phyloP scores from a whole-genome alignment of 2,113 vertebrate genomes.

The Pluvialis apricaria region DNA sequence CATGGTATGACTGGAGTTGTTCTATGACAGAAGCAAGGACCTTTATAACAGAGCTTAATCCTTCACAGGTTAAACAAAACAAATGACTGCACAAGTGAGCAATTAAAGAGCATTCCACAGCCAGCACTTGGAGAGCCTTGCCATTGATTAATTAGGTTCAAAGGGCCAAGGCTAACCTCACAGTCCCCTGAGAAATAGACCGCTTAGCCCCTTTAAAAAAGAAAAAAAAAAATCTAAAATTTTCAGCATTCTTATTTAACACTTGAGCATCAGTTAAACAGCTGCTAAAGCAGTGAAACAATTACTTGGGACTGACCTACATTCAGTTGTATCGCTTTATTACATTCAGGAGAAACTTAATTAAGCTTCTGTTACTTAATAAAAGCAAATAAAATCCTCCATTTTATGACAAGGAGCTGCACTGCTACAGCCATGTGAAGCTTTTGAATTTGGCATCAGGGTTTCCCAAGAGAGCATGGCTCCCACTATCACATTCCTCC shows the following conservation, averaged over 20 bases:
- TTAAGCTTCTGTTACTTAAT: constrained; percentile 56
- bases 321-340: constrained; percentile 29
- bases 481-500: background rate
- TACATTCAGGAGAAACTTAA: constrained; percentile 47
- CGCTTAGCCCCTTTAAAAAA: constrained; percentile 19
- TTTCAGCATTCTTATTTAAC: constrained; percentile 33
- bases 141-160: constrained; percentile 60
- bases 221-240: background rate
- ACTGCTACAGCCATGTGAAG: background rate
- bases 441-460: background rate
- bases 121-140: background rate
- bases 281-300: constrained; percentile 26
- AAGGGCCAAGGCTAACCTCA: constrained; percentile 31
- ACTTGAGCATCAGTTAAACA: constrained; percentile 29
- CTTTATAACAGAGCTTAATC: background rate
- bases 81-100: constrained; percentile 52
- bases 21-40: background rate
- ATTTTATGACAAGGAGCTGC: background rate
- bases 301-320: constrained; percentile 44
- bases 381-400: constrained; percentile 33
- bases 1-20: background rate
- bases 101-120: constrained; percentile 50
- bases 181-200: constrained; percentile 17
- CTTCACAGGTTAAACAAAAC: background rate
- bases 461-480: background rate